Evolutionary conservation across 2,797 vertebrate species (phyloP), one percentile per base, ranked within the genome.

Genomic region (Lophotriccus pileatus): DNA sequence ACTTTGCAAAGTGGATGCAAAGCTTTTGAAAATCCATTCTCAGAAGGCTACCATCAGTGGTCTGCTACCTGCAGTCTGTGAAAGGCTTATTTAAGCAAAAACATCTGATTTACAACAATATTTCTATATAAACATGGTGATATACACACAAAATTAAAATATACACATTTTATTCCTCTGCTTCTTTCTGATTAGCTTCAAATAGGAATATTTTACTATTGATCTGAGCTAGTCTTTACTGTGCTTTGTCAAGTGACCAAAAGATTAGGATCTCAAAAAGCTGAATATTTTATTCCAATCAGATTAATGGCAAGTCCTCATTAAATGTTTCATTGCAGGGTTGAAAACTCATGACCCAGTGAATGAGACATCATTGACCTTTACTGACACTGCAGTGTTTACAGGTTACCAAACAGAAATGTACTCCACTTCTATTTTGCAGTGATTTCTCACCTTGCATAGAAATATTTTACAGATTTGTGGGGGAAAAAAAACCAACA

Each of bases 401-500:
- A 27, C 22, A 68, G 12, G 2, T 58, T 80, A n/a, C 3, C 8
- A 60, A 39, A 73, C 36, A 50, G 1, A 74, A 36, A 50, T 34
- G 10, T 28, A 23, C 9, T 82, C 5, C 14, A 21, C 2, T 60
- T 49, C 36, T 84, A 18, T 72, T 86, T 73, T 55, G 7, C 18
- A 69, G 16, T 44, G 30, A 77, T 56, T 84, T 84, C 15, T 66
- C 14, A 44, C 44, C 22, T 23, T 79, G 19, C 19, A 63, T 8
- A 30, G 34, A 90, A 92, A 30, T 44, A 58, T 55, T 69, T 58
- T 37, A 44, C 10, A 60, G 7, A 25, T 63, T 50, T 81, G 18
- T 81, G 14, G 5, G 2, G 9, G 19, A 30, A 28, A 19, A 19
- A 41, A 49, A 3, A 3, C 1, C 3, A 2, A 27, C 11, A 24